Evolutionary conservation across 2,888 invertebrate genomes (phyloP).

Genomic region (Junonia oenone): DNA sequence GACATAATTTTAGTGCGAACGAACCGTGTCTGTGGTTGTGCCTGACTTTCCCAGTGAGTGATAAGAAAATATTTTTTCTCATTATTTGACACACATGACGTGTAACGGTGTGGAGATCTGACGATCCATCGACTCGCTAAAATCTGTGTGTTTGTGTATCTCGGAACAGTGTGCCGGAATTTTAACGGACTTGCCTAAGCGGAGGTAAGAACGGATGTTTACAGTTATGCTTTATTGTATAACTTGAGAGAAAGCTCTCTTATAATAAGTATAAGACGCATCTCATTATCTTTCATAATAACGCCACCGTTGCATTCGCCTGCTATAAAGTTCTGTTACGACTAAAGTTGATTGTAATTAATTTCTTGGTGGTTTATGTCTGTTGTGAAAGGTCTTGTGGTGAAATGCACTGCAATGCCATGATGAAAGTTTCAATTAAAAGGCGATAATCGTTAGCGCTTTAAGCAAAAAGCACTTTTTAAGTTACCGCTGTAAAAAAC

Average conservation of each 20-base stretch:
- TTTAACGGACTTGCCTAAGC: conserved; percentile 74
- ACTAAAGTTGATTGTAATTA: conserved; percentile 5
- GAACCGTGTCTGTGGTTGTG: conserved; percentile 57
- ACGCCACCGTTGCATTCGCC: conserved; percentile 8
- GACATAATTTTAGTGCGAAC: conserved; percentile 35
- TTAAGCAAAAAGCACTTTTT: background rate
- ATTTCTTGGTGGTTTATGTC: conserved; percentile 1
- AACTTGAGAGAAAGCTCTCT: conserved; percentile 50
- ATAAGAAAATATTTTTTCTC: conserved; percentile 13
- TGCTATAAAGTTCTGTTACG: background rate
- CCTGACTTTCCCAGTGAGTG: conserved; percentile 37
- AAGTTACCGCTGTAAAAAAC: background rate
- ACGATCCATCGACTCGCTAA: conserved; percentile 71
- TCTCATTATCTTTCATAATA: conserved; percentile 25
- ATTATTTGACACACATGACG: conserved; percentile 71
- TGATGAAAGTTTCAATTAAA: conserved; percentile 25
- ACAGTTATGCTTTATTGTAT: conserved; percentile 74
- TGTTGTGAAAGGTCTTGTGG: conserved; percentile 14
- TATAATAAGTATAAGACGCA: conserved; percentile 18
- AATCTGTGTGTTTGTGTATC: conserved; percentile 71
- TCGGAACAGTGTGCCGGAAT: conserved; percentile 70
- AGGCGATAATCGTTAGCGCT: conserved; percentile 15
- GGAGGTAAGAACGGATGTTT: conserved; percentile 73
- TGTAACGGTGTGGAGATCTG: conserved; percentile 69
- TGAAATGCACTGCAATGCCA: conserved; percentile 14